Base-by-base conservation (phyloP, 1,140 invertebrate species). In the Platyura marginata region DNA sequence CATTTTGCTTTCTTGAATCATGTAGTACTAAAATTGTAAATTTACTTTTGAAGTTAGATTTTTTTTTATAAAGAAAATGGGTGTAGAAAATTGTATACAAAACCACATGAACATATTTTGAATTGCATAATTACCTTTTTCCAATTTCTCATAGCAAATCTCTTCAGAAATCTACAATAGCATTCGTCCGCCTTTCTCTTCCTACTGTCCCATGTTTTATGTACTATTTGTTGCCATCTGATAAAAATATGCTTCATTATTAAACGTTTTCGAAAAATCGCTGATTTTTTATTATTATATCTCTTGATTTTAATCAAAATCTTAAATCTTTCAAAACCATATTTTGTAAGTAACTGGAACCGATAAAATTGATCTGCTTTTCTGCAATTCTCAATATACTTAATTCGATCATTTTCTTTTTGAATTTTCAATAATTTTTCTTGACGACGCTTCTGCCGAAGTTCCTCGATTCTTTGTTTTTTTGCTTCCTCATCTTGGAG, bases 401-500 rank as follows among this genome's bases (percentile, higher is more conserved):
- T 47, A 50, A 63, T 48, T 54, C 63, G 62, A 56, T 70, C 64
- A 53, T 67, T 50, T 61, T 71, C 58, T 59, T 64, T 55, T 2
- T 52, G 48, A 39, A 72, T 68, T 44, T 65, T 68, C 44, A 67
- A 64, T 50, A 74, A 66, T 55, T 70, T 66, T 54, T 76, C 72
- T 49, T 58, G 63, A 43, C 64, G 68, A 19, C 73, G 59, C 48
- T 68, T 70, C 40, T 74, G 67, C 50, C 66, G 67, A 5, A 76
- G 62, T 22, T 66, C 66, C 52, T 68, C 66, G 2, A 77, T 66
- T 44, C 66, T 63, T 48, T 61, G 57, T 2, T 64, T 55, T 49
- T 71, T 72, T 44, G 74, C 71, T 50, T 75, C 73, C 53, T 74
- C 72, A 48, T 77, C 73, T 44, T 63, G 54, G 11, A 53, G 45